A percentile compares a stretch with the other conserved stretches of the same genome.
phyloP scores from a whole-genome alignment of 2,113 vertebrate genomes.

The Piaya cayana region DNA sequence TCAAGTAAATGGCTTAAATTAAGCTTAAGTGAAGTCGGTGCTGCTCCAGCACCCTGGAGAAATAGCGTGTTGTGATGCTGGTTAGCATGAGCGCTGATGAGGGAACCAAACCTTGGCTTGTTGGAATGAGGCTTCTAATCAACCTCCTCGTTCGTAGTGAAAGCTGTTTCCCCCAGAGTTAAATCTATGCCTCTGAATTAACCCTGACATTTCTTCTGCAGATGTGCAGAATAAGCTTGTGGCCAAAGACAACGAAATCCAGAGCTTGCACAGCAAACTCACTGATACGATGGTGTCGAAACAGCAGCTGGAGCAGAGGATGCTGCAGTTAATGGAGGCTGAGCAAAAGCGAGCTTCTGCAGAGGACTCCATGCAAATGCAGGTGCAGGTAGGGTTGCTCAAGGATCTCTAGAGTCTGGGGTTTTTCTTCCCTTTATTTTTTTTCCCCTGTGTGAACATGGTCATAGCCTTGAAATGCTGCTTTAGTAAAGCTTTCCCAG shows the following conservation, averaged over 20 bases:
- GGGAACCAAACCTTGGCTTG: background rate
- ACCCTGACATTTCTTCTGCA: constrained; percentile 65
- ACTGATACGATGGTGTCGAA: constrained; percentile 91
- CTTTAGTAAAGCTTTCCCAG: background rate
- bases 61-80: background rate
- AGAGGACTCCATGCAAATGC: constrained; percentile 86
- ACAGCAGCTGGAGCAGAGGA: constrained; percentile 91
- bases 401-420: background rate
- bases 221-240: constrained; percentile 92
- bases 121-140: background rate
- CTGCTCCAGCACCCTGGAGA: background rate
- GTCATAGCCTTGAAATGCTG: background rate
- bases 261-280: constrained; percentile 91
- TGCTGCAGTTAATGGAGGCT: constrained; percentile 88
- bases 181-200: background rate
- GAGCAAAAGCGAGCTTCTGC: constrained; percentile 86
- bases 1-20: background rate
- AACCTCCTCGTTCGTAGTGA: background rate
- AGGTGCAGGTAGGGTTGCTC: constrained; percentile 77
- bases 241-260: constrained; percentile 90
- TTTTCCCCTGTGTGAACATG: background rate
- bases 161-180: background rate
- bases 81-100: background rate
- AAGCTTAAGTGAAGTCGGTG: background rate
- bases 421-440: background rate